Evolutionary conservation across 2,113 vertebrate genomes (phyloP).

Genomic region (Rhadina sibilatrix): DNA sequence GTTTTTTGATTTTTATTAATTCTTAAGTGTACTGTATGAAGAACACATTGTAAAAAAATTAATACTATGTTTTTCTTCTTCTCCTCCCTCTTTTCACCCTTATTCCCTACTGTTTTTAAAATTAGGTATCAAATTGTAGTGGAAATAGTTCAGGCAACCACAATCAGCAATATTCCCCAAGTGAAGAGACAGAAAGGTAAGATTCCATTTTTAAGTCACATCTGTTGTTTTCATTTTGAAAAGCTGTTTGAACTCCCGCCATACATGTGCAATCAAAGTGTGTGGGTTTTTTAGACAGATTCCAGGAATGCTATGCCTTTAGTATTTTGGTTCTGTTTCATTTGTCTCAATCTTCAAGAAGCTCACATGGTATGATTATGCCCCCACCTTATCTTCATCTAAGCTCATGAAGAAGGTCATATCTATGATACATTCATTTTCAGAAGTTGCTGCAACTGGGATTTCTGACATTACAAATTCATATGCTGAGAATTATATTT

Average conservation of each 20-base stretch:
- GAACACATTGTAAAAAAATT: not conserved
- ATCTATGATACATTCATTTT: not conserved
- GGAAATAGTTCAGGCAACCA: slow-evolving; percentile 97
- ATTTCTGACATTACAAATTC: not conserved
- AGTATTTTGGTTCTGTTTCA: not conserved
- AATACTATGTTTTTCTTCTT: not conserved
- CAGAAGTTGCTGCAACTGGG: not conserved
- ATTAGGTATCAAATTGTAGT: slow-evolving; percentile 97
- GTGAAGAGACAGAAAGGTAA: slow-evolving; percentile 97
- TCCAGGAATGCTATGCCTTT: not conserved
- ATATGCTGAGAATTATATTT: not conserved
- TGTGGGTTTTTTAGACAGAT: not conserved
- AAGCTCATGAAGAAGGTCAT: not conserved
- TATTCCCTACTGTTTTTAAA: slow-evolving; percentile 16
- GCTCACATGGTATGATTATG: not conserved
- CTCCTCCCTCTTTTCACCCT: not conserved
- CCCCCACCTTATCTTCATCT: not conserved
- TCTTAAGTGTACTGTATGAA: not conserved
- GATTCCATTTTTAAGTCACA: slow-evolving; percentile 20
- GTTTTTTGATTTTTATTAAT: not conserved
- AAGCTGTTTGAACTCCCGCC: not conserved
- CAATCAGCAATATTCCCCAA: slow-evolving; percentile 95
- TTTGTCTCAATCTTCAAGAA: slow-evolving; percentile 4
- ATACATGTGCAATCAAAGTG: not conserved
- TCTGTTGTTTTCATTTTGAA: slow-evolving; percentile 30